Evolutionary conservation across 2,797 vertebrate genomes (phyloP).

Genomic region (Hippocampus kuda): DNA sequence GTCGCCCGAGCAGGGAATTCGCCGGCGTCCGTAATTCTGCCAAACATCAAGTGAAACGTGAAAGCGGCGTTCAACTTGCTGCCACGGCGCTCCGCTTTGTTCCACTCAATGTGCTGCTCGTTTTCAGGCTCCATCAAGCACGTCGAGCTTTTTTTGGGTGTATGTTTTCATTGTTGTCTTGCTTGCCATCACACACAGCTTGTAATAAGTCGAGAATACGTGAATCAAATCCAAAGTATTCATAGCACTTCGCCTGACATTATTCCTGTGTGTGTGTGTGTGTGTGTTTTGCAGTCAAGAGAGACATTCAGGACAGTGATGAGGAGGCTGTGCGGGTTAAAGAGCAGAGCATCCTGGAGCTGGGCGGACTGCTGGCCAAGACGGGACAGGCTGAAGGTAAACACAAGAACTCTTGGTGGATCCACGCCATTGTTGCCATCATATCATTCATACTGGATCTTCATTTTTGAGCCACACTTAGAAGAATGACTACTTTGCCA

Average conservation of each 20-base stretch:
- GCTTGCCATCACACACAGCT: too few species aligned
- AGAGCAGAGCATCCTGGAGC: constrained; percentile 96
- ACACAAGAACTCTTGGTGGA: constrained; percentile 17
- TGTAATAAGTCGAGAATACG: not conserved
- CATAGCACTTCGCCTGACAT: not conserved
- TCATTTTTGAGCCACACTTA: not conserved
- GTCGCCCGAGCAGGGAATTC: not conserved
- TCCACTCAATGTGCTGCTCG: not conserved
- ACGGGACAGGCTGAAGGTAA: constrained; percentile 93
- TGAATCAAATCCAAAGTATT: not conserved
- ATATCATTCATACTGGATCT: not conserved
- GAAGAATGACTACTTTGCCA: not conserved
- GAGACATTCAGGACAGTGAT: constrained; percentile 89
- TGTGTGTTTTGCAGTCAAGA: constrained; percentile 73
- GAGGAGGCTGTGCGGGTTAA: constrained; percentile 93
- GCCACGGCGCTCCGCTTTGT: too few species aligned
- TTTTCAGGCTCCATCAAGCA: not conserved
- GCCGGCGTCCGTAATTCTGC: not conserved
- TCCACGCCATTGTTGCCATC: not conserved
- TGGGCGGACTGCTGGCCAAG: constrained; percentile 87
- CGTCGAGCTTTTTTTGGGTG: not conserved
- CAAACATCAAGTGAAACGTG: not conserved
- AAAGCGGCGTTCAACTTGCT: not conserved
- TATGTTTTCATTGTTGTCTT: too few species aligned
- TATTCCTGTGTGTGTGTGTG: too few species aligned